Evolutionary conservation across 2,113 vertebrate genomes (phyloP).

Genomic region (Lepus americanus): DNA sequence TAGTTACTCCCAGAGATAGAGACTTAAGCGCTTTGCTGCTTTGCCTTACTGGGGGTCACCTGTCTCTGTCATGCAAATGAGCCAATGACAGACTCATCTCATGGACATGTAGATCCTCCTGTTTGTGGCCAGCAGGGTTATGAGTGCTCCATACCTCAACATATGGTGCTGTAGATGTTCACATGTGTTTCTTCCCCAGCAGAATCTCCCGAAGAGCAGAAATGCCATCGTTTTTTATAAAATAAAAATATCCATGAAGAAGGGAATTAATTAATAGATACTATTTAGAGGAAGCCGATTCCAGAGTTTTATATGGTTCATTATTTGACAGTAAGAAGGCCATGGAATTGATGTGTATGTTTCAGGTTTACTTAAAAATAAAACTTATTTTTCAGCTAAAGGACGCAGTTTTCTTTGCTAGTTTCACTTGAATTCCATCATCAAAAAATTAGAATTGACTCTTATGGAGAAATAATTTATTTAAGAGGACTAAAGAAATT

Average conservation of each 20-base stretch:
- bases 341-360: not conserved
- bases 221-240: not conserved
- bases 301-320: not conserved
- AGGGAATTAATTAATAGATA: not conserved
- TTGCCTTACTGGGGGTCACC: not conserved
- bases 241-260: not conserved
- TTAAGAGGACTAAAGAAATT: not conserved
- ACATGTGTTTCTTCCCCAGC: not conserved
- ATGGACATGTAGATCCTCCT: not conserved
- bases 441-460: conserved; percentile 17
- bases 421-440: not conserved
- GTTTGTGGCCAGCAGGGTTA: not conserved
- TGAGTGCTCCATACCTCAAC: not conserved
- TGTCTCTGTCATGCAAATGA: not conserved
- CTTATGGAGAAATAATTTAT: conserved; percentile 2
- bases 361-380: conserved; percentile 7
- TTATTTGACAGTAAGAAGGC: conserved; percentile 25
- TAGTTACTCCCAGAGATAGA: not conserved
- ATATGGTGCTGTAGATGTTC: not conserved
- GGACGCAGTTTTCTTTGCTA: not conserved
- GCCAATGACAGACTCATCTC: not conserved
- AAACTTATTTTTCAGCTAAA: not conserved
- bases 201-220: not conserved
- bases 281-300: not conserved
- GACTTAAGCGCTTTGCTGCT: not conserved